Evolutionary conservation across 2,888 invertebrate genomes (phyloP).

Genomic region (Macrophya annulata): DNA sequence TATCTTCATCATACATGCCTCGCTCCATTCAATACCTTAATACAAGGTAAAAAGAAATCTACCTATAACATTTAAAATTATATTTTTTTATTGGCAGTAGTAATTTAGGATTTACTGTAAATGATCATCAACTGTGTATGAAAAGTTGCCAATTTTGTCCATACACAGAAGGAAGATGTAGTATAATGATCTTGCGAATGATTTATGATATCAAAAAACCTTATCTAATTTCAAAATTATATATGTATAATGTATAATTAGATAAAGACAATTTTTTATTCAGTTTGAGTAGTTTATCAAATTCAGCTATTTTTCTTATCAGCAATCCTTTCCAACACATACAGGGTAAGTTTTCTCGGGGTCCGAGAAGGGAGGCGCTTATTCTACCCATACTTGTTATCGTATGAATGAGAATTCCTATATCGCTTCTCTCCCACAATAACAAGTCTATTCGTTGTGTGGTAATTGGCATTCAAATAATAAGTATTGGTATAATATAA

Average conservation of each 20-base stretch:
- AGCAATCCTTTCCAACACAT: background rate
- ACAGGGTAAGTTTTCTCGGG: too few relatives aligned
- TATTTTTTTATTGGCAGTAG: constrained; percentile 37
- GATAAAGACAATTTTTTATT: background rate
- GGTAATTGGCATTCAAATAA: too few relatives aligned
- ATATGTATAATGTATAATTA: background rate
- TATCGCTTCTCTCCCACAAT: too few relatives aligned
- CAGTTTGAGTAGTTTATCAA: background rate
- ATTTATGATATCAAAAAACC: background rate
- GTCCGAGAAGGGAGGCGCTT: too few relatives aligned
- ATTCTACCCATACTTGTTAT: too few relatives aligned
- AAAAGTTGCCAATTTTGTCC: background rate
- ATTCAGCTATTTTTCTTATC: background rate
- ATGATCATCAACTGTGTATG: background rate
- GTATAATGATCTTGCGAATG: constrained; percentile 3
- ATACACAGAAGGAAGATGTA: background rate
- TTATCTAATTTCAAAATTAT: background rate
- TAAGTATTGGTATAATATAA: too few relatives aligned
- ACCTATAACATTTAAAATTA: constrained; percentile 19
- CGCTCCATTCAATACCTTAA: background rate
- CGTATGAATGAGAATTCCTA: too few relatives aligned
- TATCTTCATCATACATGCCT: constrained; percentile 19
- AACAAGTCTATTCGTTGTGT: too few relatives aligned
- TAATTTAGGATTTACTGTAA: background rate
- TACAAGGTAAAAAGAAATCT: constrained; percentile 5